These are phyloP conservation scores for Etheostoma perlongum DNA, from an alignment of 2,797 vertebrate species.

Conservation along the genomic window DNA sequence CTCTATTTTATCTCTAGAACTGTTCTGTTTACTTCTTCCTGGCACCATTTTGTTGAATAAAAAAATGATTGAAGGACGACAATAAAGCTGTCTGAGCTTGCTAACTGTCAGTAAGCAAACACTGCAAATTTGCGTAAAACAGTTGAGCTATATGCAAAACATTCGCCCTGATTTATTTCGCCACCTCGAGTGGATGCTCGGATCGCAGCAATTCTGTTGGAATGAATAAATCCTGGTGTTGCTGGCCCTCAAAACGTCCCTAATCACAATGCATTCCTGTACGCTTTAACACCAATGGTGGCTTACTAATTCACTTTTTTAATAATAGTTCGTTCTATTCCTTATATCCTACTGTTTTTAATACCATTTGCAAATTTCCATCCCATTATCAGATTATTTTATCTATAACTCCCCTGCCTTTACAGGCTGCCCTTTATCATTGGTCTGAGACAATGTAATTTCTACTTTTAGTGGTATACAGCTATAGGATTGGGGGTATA, in stretches of 20 bases:
- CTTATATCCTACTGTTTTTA: background rate
- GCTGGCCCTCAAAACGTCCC: background rate
- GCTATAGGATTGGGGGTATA: constrained; percentile 34
- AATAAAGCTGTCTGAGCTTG: background rate
- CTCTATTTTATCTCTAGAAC: background rate
- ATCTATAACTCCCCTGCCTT: constrained; percentile 15
- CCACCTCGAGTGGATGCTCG: too few relatives aligned
- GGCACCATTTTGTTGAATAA: background rate
- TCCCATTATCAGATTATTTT: constrained; percentile 24
- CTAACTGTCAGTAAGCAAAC: background rate
- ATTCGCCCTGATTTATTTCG: background rate
- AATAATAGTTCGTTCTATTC: background rate
- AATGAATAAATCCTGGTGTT: background rate
- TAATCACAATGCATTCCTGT: background rate
- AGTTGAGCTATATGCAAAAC: background rate
- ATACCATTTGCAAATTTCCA: constrained; percentile 40
- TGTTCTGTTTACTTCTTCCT: background rate
- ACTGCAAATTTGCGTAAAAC: too few relatives aligned
- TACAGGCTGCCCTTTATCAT: constrained; percentile 34
- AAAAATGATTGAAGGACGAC: background rate
- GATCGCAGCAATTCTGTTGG: background rate
- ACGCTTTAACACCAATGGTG: background rate
- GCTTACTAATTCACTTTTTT: constrained; percentile 9
- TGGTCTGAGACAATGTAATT: constrained; percentile 39
- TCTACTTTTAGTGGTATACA: constrained; percentile 41